Evolutionary conservation across 2,113 vertebrate genomes (phyloP).

Genomic region (Antechinus stuartii): DNA sequence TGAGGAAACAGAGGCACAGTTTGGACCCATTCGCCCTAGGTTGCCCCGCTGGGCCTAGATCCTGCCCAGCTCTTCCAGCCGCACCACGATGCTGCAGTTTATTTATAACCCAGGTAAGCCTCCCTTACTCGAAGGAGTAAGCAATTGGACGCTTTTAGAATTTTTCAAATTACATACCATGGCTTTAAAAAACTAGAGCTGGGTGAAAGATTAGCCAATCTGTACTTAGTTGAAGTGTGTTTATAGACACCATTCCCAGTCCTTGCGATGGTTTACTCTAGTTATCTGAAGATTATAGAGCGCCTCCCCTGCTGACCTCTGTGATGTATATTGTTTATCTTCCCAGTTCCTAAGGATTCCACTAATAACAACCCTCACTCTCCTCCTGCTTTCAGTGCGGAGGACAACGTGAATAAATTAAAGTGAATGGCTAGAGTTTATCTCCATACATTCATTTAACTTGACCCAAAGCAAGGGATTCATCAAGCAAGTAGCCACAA

Average conservation of each 20-base stretch:
- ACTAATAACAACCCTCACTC: slow-evolving; percentile 58
- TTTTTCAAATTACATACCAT: slow-evolving; percentile 60
- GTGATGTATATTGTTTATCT: slow-evolving; percentile 59
- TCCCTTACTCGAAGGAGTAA: neutral
- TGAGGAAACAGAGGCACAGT: neutral
- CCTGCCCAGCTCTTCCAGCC: neutral
- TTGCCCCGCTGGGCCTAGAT: neutral
- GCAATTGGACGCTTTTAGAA: slow-evolving; percentile 37
- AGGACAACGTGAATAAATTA: slow-evolving; percentile 50
- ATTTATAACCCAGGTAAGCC: neutral
- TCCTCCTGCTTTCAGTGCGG: slow-evolving; percentile 45
- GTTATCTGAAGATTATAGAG: slow-evolving; percentile 43
- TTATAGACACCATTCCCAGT: slow-evolving; percentile 48
- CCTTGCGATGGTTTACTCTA: slow-evolving; percentile 63
- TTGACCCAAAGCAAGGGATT: slow-evolving; percentile 55
- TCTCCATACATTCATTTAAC: slow-evolving; percentile 64
- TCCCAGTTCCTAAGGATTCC: slow-evolving; percentile 65
- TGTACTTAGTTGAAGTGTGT: slow-evolving; percentile 67
- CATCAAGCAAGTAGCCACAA: slow-evolving; percentile 56
- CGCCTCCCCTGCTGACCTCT: slow-evolving; percentile 25
- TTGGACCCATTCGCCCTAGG: neutral
- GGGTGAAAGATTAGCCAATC: slow-evolving; percentile 56
- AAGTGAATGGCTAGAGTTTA: slow-evolving; percentile 59
- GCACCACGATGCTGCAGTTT: slow-evolving; percentile 7
- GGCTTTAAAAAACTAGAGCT: slow-evolving; percentile 51